Base-by-base conservation (phyloP, 2,797 vertebrate genomes). In the Leuciscus waleckii region DNA sequence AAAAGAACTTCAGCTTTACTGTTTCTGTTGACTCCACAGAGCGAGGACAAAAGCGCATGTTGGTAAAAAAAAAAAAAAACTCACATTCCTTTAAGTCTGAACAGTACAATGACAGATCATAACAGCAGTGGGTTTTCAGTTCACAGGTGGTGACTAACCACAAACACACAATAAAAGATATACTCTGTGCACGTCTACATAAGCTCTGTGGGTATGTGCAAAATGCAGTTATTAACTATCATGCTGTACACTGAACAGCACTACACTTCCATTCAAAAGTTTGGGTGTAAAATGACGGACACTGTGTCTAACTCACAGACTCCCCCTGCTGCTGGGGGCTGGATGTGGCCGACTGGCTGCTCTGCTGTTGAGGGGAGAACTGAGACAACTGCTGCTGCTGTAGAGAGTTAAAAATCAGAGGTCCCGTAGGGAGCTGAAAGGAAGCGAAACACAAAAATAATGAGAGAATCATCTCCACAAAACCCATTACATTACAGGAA, bases 371-470 rank as follows among this genome's bases (percentile, higher is more conserved):
- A 74, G 96, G 95, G 85, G 96, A 96, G 90, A 97, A 97, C 93
- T 96, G 95, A 85, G 96, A 94, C 43, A 97, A 91, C 90, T 96
- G 96, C 88, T 95, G 96, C 86, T 97, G 97, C 91, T 97, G 97
- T 89, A 96, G 92, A 85, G 96, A 90, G 90, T 98, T 98, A 94
- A 98, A 97, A 94, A 96, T 96, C 93, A 98, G 93, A 84, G 96
- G 97, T 75, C 94, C 94, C 81, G 94, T 92, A 88, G 96, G 96
- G 94, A 98, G 95, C 96, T 98, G 91, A 89, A 46, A 2, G 23
- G 79, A 35, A 35, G 4, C 43, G 2, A 54, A 4, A 86, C 2
- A 41, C 11, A 54, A 37, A 14, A 41, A 11, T 21, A 43, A n/a
- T 76, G 75, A 21, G 14, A 81, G 4, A 35, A 35, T 89, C 73